Percentiles rank a stretch among this genome's conserved stretches.
Evolutionary conservation across 2,113 vertebrate genomes (phyloP).

Genomic region (Cinclus mexicanus): DNA sequence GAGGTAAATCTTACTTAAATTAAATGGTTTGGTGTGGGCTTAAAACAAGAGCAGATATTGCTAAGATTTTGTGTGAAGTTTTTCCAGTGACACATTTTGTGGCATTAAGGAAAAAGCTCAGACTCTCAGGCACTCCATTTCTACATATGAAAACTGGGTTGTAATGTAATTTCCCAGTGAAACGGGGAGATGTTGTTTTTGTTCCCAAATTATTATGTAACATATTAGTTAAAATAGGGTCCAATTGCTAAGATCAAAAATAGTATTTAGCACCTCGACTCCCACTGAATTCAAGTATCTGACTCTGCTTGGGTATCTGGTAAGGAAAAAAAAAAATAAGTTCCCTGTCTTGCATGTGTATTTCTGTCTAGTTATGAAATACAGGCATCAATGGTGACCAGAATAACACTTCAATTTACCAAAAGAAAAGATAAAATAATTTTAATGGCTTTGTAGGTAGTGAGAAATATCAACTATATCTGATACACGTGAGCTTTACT

Average conservation of each 20-base stretch:
- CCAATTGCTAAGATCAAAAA: not conserved
- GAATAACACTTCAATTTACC: not conserved
- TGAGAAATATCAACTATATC: slow-evolving; percentile 51
- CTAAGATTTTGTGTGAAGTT: slow-evolving; percentile 47
- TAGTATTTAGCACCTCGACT: not conserved
- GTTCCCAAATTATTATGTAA: not conserved
- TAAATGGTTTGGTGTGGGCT: slow-evolving; percentile 59
- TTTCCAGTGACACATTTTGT: slow-evolving; percentile 52
- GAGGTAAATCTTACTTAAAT: slow-evolving; percentile 63
- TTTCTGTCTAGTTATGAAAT: slow-evolving; percentile 1
- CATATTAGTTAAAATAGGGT: not conserved
- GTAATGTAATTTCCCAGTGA: not conserved
- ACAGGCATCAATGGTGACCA: not conserved
- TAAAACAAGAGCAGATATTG: slow-evolving; percentile 44
- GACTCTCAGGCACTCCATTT: slow-evolving; percentile 8
- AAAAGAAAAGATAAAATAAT: not conserved
- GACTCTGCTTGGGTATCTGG: not conserved
- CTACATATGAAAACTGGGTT: not conserved
- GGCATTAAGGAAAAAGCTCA: slow-evolving; percentile 63
- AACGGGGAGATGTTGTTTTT: not conserved
- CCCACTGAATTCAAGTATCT: not conserved
- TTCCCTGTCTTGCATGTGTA: not conserved
- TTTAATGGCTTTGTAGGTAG: not conserved
- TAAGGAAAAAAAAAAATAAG: not conserved
- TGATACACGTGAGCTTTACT: not conserved